Conservation (phyloP, 2,797 vertebrate species). For the Sarcophilus harrisii region DNA sequence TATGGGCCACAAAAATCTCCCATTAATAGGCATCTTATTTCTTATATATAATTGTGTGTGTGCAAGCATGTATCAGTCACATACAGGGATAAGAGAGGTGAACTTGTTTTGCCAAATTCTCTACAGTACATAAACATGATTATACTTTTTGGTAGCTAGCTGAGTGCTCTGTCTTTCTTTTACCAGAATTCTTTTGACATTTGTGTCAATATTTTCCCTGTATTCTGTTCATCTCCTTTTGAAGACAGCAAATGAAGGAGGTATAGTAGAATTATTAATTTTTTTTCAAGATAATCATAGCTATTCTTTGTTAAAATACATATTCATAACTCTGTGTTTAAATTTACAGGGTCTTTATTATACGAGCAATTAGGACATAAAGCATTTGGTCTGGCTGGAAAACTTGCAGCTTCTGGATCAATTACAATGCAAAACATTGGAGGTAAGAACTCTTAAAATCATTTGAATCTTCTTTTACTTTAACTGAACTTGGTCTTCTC, state of each 20-base stretch:
- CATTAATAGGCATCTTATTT: not conserved
- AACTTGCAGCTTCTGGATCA: conserved; percentile 95
- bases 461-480: conserved; percentile 33
- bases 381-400: conserved; percentile 95
- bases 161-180: conserved; percentile 54
- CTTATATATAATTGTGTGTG: not conserved
- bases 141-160: conserved; percentile 10
- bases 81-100: not conserved
- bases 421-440: conserved; percentile 99
- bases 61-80: not conserved
- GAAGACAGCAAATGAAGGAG: conserved; percentile 99
- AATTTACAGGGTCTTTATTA: conserved; percentile 90
- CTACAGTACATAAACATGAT: not conserved
- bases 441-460: conserved; percentile 85
- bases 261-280: conserved; percentile 80
- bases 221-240: conserved; percentile 98
- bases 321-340: conserved; percentile 44
- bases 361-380: conserved; percentile 97
- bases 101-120: not conserved
- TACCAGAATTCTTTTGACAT: conserved; percentile 91
- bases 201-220: conserved; percentile 95
- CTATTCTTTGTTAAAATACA: conserved; percentile 18
- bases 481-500: not conserved
- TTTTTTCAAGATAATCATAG: not conserved
- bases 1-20: not conserved